Evolutionary conservation across 2,888 invertebrate genomes (phyloP).

Genomic region (Crocallis elinguaria): DNA sequence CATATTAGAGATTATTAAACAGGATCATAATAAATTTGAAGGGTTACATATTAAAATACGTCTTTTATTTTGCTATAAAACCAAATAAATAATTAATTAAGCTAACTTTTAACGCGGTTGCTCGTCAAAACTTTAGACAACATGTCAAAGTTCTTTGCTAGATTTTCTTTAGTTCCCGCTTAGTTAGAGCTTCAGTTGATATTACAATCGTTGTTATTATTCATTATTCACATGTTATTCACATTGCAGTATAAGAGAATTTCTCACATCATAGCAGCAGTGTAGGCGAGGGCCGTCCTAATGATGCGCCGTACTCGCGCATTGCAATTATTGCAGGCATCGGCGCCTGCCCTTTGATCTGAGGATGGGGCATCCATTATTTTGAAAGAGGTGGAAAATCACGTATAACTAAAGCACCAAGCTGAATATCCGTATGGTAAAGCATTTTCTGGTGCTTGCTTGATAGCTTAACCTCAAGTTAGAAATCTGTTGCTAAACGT

Average conservation of each 20-base stretch:
- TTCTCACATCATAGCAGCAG: slow-evolving; percentile 38
- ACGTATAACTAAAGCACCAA: too few species aligned
- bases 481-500: too few species aligned
- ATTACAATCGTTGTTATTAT: not conserved
- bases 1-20: too few species aligned
- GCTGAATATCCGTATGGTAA: too few species aligned
- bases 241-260: not conserved
- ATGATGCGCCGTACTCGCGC: slow-evolving; percentile 74
- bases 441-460: too few species aligned
- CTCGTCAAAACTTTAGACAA: too few species aligned
- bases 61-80: too few species aligned
- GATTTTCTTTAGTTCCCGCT: not conserved
- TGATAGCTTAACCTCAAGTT: too few species aligned
- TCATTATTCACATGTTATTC: slow-evolving; percentile 1
- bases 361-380: slow-evolving; percentile 26
- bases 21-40: too few species aligned
- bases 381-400: not conserved
- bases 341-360: slow-evolving; percentile 82
- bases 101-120: too few species aligned
- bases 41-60: too few species aligned
- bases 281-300: slow-evolving; percentile 46
- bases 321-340: slow-evolving; percentile 77
- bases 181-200: not conserved
- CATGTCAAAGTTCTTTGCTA: not conserved
- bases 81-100: too few species aligned